Evolutionary conservation across 2,113 vertebrate species (phyloP).

Genomic region (Sinocyclocheilus grahami): DNA sequence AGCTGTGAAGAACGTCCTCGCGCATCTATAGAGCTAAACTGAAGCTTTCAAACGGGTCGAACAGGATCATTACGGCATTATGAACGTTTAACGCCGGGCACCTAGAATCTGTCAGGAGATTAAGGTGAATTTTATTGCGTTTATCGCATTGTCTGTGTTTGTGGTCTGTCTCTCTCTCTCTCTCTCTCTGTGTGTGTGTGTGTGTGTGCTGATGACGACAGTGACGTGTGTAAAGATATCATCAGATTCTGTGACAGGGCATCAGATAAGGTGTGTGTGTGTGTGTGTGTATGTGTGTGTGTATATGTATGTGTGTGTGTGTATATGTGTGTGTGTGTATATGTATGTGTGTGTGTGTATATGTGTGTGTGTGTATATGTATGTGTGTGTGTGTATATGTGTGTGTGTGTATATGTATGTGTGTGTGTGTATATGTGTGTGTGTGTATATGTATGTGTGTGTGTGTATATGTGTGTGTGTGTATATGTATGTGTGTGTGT

Average conservation of each 20-base stretch:
- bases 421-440: background rate
- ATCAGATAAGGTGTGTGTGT: too few species aligned
- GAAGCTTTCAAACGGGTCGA: conserved; percentile 13
- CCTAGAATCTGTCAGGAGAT: conserved; percentile 33
- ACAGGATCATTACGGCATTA: conserved; percentile 42
- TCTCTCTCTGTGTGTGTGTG: background rate
- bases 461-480: background rate
- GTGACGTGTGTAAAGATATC: too few species aligned
- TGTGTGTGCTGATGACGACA: too few species aligned
- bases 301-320: background rate
- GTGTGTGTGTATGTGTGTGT: background rate
- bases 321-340: background rate
- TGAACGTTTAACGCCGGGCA: conserved; percentile 39
- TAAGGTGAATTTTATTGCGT: conserved; percentile 50
- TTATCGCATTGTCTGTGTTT: conserved; percentile 2
- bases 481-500: too few species aligned
- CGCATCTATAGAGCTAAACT: conserved; percentile 34
- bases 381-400: background rate
- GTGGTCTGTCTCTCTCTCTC: conserved; percentile 1
- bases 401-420: background rate
- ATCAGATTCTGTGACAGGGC: too few species aligned
- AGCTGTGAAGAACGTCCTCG: conserved; percentile 41
- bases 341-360: too few species aligned
- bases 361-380: background rate
- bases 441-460: background rate